These are phyloP conservation scores for Ephydatia muelleri DNA, from an alignment of 37 sponge, comb jelly and placozoan genomes.

Conservation along the genomic window DNA sequence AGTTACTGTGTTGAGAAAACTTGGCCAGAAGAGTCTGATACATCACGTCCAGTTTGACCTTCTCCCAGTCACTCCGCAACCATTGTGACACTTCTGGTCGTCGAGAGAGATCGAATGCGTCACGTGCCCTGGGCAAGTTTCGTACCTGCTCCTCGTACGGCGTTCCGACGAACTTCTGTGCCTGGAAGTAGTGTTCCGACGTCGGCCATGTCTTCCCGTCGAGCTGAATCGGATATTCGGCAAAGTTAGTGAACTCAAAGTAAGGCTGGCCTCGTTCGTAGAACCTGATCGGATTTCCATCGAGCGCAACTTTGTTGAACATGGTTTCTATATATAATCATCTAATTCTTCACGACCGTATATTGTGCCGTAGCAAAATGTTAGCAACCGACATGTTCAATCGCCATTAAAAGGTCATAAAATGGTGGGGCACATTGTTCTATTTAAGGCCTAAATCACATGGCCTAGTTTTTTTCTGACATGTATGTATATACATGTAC, in stretches of 20 bases:
- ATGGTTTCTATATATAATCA: too few relatives aligned
- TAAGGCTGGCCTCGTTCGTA: constrained; percentile 53
- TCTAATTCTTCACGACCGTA: too few relatives aligned
- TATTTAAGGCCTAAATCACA: too few relatives aligned
- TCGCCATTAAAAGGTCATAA: too few relatives aligned
- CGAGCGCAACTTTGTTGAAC: too few relatives aligned
- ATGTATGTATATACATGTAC: too few relatives aligned
- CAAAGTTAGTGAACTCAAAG: constrained; percentile 70
- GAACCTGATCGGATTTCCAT: constrained; percentile 30
- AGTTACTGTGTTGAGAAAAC: constrained; percentile 39
- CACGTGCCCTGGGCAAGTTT: constrained; percentile 14
- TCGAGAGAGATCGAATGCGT: constrained; percentile 50
- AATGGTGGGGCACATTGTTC: too few relatives aligned
- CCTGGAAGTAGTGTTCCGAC: constrained; percentile 67
- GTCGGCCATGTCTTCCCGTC: constrained; percentile 44
- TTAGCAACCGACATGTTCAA: too few relatives aligned
- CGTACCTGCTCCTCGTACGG: constrained; percentile 26
- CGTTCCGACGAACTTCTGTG: constrained; percentile 66
- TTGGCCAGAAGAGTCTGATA: constrained; percentile 39
- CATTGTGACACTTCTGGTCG: constrained; percentile 26
- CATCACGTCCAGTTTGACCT: constrained; percentile 57
- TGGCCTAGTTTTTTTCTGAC: too few relatives aligned
- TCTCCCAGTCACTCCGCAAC: constrained; percentile 52
- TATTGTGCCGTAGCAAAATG: too few relatives aligned
- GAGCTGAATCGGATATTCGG: constrained; percentile 1